These are phyloP conservation scores for Anthopleura sola DNA, from an alignment of 64 coral and sea anemone species.

Conservation along the genomic window DNA sequence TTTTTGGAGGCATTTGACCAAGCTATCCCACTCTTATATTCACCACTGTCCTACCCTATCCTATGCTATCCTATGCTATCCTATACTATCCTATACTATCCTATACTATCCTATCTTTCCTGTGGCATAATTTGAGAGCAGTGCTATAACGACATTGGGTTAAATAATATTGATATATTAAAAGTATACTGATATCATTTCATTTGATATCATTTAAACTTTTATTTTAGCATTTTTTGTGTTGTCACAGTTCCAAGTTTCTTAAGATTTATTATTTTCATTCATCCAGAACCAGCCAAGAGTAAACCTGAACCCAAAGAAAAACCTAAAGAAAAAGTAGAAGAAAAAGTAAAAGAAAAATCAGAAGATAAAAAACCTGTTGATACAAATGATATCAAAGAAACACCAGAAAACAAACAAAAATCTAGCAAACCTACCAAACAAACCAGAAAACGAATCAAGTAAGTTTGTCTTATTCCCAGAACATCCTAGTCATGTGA, in stretches of 20 bases:
- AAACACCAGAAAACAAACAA: constrained; percentile 1
- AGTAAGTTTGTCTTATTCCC: not conserved
- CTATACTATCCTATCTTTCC: too few species aligned
- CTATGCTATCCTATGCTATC: too few species aligned
- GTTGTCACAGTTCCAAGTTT: not conserved
- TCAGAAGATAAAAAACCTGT: constrained; percentile 19
- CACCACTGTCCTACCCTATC: too few species aligned
- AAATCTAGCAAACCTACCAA: not conserved
- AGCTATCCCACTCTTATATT: too few species aligned
- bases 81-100: too few species aligned
- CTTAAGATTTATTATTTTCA: not conserved
- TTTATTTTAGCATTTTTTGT: not conserved
- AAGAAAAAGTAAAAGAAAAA: not conserved
- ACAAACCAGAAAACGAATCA: constrained; percentile 17
- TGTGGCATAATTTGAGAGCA: too few species aligned
- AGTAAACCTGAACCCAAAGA: constrained; percentile 15
- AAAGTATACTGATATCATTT: too few species aligned
- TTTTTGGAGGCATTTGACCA: not conserved
- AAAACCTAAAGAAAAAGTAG: not conserved
- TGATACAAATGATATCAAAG: not conserved
- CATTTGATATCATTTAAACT: too few species aligned
- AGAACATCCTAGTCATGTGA: too few species aligned
- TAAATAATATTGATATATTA: too few species aligned
- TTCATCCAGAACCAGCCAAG: not conserved
- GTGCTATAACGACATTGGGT: too few species aligned